Conservation (phyloP, 2,797 vertebrate species). For the Muscicapa striata region DNA sequence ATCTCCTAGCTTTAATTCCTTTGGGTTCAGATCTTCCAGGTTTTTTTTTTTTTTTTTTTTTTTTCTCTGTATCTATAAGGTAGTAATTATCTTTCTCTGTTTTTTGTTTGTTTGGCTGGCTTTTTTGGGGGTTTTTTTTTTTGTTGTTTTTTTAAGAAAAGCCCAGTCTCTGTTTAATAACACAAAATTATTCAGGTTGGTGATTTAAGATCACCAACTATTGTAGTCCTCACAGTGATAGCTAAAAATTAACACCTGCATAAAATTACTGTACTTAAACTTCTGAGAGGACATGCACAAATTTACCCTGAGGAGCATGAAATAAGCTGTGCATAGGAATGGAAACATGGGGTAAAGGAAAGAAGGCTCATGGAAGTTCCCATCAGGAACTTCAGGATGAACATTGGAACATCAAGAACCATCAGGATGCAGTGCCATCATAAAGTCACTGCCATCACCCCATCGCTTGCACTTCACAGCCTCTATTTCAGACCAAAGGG, state of each 20-base stretch:
- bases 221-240: background rate
- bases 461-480: background rate
- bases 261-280: background rate
- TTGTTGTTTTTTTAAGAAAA: background rate
- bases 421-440: background rate
- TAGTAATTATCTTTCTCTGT: background rate
- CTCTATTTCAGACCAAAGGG: background rate
- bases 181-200: background rate
- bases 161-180: background rate
- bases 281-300: background rate
- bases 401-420: too few relatives aligned
- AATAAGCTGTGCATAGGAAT: background rate
- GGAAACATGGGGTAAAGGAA: background rate
- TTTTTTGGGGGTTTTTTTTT: background rate
- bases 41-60: conserved; percentile 19
- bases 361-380: background rate
- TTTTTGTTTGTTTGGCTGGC: too few relatives aligned
- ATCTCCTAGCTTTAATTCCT: background rate
- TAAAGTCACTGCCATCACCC: background rate
- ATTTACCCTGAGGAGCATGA: background rate
- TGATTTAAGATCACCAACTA: background rate
- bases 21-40: background rate
- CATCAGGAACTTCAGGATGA: background rate
- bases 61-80: background rate
- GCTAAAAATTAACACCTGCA: background rate